Percentiles rank a stretch among this genome's conserved stretches.
phyloP scores from a whole-genome alignment of 2,797 vertebrate genomes.

The Sebastes umbrosus region DNA sequence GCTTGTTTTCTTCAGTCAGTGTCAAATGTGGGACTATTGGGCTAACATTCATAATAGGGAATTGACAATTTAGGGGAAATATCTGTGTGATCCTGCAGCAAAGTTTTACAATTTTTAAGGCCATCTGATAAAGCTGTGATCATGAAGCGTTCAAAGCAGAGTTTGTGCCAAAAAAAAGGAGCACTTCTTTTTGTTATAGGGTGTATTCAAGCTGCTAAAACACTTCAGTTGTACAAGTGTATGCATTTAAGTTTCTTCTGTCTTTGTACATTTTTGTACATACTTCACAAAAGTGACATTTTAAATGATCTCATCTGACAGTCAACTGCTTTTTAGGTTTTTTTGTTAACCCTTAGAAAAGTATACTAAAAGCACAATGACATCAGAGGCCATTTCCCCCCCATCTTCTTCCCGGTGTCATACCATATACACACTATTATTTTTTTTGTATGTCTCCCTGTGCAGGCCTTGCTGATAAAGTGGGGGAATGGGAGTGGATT shows the following conservation, averaged over 20 bases:
- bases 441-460: slow-evolving; percentile 36
- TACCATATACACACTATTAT: slow-evolving; percentile 29
- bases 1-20: slow-evolving; percentile 69
- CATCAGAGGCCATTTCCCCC: slow-evolving; percentile 7
- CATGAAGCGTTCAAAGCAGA: slow-evolving; percentile 48
- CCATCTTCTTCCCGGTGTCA: slow-evolving; percentile 2
- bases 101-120: slow-evolving; percentile 46
- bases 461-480: slow-evolving; percentile 60
- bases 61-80: slow-evolving; percentile 30
- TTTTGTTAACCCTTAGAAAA: slow-evolving; percentile 58
- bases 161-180: slow-evolving; percentile 76
- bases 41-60: slow-evolving; percentile 50
- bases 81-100: slow-evolving; percentile 48
- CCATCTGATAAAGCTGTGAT: slow-evolving; percentile 55
- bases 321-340: slow-evolving; percentile 41
- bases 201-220: slow-evolving; percentile 74
- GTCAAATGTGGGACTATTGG: slow-evolving; percentile 68
- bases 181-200: slow-evolving; percentile 76
- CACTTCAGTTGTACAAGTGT: slow-evolving; percentile 65
- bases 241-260: slow-evolving; percentile 57
- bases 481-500: slow-evolving; percentile 42
- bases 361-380: slow-evolving; percentile 69
- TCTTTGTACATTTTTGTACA: slow-evolving; percentile 69
- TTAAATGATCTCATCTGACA: slow-evolving; percentile 51
- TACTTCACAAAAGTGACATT: slow-evolving; percentile 62